phyloP scores from a whole-genome alignment of 2,888 invertebrate genomes.

The Lamellibrachia columna region DNA sequence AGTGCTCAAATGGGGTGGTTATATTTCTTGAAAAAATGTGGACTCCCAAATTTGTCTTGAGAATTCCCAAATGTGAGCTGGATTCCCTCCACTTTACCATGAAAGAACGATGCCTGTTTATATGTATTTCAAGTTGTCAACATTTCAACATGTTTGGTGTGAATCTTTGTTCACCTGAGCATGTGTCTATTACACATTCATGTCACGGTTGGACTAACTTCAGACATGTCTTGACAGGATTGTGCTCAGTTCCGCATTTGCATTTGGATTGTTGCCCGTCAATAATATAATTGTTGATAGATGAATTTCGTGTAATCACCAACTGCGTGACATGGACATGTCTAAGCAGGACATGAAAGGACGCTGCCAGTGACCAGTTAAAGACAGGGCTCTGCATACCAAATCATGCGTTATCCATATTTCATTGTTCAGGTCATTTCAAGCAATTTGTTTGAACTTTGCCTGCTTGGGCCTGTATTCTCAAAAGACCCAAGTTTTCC shows the following conservation, averaged over 20 bases:
- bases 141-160: too few relatives aligned
- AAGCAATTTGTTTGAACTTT: not conserved
- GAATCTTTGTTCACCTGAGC: too few relatives aligned
- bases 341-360: not conserved
- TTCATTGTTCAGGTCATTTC: not conserved
- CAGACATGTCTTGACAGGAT: not conserved
- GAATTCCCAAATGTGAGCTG: too few relatives aligned
- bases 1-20: too few relatives aligned
- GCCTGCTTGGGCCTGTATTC: not conserved
- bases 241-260: not conserved
- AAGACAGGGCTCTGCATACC: not conserved
- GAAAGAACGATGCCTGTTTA: too few relatives aligned
- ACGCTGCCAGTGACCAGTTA: not conserved
- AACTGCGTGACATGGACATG: not conserved
- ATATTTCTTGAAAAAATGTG: too few relatives aligned
- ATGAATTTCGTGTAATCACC: not conserved
- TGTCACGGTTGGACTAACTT: too few relatives aligned
- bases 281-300: not conserved
- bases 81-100: too few relatives aligned
- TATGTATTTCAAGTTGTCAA: too few relatives aligned
- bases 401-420: not conserved
- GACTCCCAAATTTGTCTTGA: too few relatives aligned
- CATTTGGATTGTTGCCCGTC: not conserved
- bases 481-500: too few relatives aligned
- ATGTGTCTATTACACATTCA: too few relatives aligned